A percentile compares a stretch with the other conserved stretches of the same genome.
Conservation (phyloP, 2,888 invertebrate genomes). For the Scaptomyza parva region DNA sequence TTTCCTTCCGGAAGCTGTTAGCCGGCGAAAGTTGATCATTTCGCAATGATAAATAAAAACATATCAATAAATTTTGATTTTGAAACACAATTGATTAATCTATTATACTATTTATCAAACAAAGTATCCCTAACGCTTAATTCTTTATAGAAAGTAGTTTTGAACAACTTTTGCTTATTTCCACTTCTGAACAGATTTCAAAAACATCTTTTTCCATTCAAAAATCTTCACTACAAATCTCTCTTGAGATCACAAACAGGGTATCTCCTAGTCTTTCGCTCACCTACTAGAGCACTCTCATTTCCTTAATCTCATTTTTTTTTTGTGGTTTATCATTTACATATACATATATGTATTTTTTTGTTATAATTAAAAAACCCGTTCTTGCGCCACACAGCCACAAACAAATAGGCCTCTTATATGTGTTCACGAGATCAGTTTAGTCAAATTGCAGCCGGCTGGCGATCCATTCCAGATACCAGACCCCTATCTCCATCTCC, state of each 20-base stretch:
- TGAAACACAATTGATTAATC: too few relatives aligned
- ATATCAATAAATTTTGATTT: too few relatives aligned
- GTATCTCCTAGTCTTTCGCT: neutral
- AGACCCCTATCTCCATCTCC: neutral
- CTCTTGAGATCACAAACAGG: neutral
- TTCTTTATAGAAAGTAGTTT: too few relatives aligned
- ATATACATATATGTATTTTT: constrained; percentile 7
- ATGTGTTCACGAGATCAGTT: constrained; percentile 67
- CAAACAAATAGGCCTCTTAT: constrained; percentile 65
- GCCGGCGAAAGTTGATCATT: too few relatives aligned
- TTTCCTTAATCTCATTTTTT: constrained; percentile 18
- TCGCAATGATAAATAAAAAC: too few relatives aligned
- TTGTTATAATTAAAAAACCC: constrained; percentile 76
- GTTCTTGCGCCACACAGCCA: constrained; percentile 39
- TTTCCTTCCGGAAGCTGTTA: too few relatives aligned
- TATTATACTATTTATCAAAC: too few relatives aligned
- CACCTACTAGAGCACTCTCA: neutral
- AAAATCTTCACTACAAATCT: too few relatives aligned
- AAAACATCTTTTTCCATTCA: too few relatives aligned
- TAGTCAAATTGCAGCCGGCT: constrained; percentile 67
- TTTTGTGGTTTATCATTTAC: constrained; percentile 33
- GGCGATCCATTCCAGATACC: constrained; percentile 34
- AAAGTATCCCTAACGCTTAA: too few relatives aligned
- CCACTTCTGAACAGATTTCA: too few relatives aligned
- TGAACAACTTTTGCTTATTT: too few relatives aligned